A percentile compares a stretch with the other conserved stretches of the same genome.
Conservation (phyloP, 2,888 invertebrate genomes). For the Malachius bipustulatus region DNA sequence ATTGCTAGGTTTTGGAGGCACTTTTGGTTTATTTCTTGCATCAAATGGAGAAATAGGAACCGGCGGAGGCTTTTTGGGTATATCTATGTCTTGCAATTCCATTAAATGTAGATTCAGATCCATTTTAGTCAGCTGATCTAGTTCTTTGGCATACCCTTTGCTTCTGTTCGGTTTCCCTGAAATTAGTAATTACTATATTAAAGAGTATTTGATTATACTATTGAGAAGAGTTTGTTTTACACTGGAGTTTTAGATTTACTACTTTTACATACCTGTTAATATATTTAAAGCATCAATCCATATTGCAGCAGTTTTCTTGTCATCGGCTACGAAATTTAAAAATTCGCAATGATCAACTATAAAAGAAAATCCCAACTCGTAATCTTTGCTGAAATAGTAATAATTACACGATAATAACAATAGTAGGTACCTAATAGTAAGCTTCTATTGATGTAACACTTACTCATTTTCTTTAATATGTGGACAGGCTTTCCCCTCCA, state of each 20-base stretch:
- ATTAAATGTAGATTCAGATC: constrained; percentile 31
- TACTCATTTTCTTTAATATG: constrained; percentile 28
- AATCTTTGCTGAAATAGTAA: constrained; percentile 18
- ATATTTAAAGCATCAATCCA: constrained; percentile 33
- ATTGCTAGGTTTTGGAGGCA: neutral
- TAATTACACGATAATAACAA: too few relatives aligned
- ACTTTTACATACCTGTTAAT: constrained; percentile 26
- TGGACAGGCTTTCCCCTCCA: constrained; percentile 31
- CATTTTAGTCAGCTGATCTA: constrained; percentile 30
- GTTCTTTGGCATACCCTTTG: constrained; percentile 27
- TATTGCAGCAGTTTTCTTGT: constrained; percentile 26
- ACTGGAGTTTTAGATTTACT: too few relatives aligned
- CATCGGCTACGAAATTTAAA: constrained; percentile 31
- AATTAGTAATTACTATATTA: constrained; percentile 11
- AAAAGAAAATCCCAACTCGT: constrained; percentile 28
- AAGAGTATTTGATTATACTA: too few relatives aligned
- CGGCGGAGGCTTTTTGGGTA: constrained; percentile 29
- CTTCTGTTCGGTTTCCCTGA: constrained; percentile 24
- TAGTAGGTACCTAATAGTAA: too few relatives aligned
- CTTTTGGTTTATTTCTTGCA: neutral
- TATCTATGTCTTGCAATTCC: constrained; percentile 30
- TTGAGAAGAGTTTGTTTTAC: too few relatives aligned
- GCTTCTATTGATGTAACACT: too few relatives aligned
- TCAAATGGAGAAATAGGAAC: constrained; percentile 13
- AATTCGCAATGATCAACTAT: constrained; percentile 26